A percentile compares a stretch with the other conserved stretches of the same genome.
These are phyloP conservation scores for Liolophura sinensis DNA, from an alignment of 1,140 invertebrate genomes.

Conservation along the genomic window DNA sequence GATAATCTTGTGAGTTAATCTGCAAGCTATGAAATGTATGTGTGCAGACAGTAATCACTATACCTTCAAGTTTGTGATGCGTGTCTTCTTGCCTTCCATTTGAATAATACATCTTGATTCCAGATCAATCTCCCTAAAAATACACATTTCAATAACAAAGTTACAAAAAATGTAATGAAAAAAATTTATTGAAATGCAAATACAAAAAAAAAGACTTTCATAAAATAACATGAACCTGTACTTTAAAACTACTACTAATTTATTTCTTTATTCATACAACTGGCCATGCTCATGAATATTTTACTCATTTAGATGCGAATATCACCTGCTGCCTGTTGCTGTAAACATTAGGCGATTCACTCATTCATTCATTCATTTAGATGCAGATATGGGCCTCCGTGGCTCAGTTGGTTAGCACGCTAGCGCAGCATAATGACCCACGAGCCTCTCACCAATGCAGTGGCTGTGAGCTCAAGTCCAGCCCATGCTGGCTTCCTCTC, in stretches of 20 bases:
- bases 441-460: no score
- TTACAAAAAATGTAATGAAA: conserved; percentile 1
- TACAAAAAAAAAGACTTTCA: no score
- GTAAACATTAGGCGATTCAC: no score
- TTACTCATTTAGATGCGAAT: not conserved
- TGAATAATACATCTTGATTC: conserved; percentile 80
- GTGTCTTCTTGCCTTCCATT: conserved; percentile 85
- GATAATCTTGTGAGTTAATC: no score
- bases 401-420: no score
- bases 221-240: no score
- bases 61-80: conserved; percentile 80
- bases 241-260: not conserved
- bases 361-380: no score
- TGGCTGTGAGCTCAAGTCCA: no score
- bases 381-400: no score
- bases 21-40: not conserved
- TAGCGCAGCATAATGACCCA: no score
- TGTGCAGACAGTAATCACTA: not conserved
- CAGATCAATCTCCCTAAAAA: conserved; percentile 80
- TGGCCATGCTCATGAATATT: not conserved
- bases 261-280: not conserved
- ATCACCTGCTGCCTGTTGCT: no score
- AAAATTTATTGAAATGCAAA: not conserved
- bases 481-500: no score
- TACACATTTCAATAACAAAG: conserved; percentile 7